Base-by-base conservation (phyloP, 2,888 invertebrate species). In the Acronicta psi region DNA sequence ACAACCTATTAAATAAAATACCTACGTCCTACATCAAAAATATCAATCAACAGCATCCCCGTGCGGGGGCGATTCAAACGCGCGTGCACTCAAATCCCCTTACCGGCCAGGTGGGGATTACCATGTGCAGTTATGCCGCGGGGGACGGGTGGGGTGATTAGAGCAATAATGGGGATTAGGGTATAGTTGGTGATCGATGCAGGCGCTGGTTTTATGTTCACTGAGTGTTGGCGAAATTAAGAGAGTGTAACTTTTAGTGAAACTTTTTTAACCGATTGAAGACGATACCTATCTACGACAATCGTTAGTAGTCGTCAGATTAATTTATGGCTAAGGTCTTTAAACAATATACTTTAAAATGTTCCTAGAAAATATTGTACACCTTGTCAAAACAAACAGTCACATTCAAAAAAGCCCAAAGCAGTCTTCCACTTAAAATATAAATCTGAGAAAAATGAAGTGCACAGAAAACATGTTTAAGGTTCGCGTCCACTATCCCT, bases 401-500 rank as follows among this genome's bases (percentile, higher is more conserved):
- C 16, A 17, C 3, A 42, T 51, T 46, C 23, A 47, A 50, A 38
- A 20, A 16, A 25, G 18, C 9, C 45, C 20, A 40, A 41, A 54
- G 14, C 8, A 34, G 45, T 52, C 37, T 45, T 18, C 56, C 43
- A 60, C 68, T 67, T 51, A 49, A 29, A 43, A 67, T 49, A 67
- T 72, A 73, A 69, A 71, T 59, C 59, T 51, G 31, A 46, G 23
- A 64, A 60, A 71, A 69, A 60, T 69, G 64, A 72, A 67, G 61
- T 67, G 52, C 67, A 58, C 55, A 67, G 58, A 63, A 31, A 72
- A 62, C 67, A 76, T 52, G 65, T 44, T 77, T 44, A 75, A 77
- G 76, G 78, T 76, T 57, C 46, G 44, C 56, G 57, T 75, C 70
- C 73, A 82, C 79, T 80, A 81, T 78, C 81, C 81, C 79, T 71